phyloP scores from a whole-genome alignment of 1,140 invertebrate species.

The Whitmania pigra region DNA sequence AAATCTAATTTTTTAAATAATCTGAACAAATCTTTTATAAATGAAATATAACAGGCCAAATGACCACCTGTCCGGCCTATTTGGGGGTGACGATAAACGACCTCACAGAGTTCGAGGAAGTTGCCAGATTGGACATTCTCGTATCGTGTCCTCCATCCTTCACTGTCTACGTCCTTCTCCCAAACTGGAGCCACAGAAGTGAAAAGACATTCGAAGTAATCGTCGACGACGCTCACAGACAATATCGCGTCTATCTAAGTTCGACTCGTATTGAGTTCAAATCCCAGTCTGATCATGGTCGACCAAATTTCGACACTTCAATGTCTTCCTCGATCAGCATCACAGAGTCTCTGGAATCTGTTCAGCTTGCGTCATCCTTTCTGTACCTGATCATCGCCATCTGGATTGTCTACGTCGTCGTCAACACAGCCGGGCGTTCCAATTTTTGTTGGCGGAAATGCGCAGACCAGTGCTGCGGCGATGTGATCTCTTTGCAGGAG shows the following conservation, averaged over 20 bases:
- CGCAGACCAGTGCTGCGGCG: too few relatives aligned
- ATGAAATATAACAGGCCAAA: slow-evolving; percentile 6
- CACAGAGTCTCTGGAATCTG: not conserved
- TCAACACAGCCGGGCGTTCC: too few relatives aligned
- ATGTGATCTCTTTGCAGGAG: too few relatives aligned
- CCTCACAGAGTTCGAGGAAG: slow-evolving; percentile 19
- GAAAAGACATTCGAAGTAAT: slow-evolving; percentile 23
- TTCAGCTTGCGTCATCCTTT: not conserved
- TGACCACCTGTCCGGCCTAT: slow-evolving; percentile 21
- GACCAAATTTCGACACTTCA: too few relatives aligned
- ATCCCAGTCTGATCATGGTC: too few relatives aligned
- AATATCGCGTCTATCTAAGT: slow-evolving; percentile 20
- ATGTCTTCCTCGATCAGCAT: too few relatives aligned
- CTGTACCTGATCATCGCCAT: too few relatives aligned
- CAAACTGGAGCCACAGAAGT: slow-evolving; percentile 10
- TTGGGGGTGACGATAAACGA: slow-evolving; percentile 20
- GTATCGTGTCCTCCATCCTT: slow-evolving; percentile 22
- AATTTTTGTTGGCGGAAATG: too few relatives aligned
- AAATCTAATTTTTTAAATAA: too few relatives aligned
- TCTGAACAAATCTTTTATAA: too few relatives aligned
- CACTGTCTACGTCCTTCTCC: slow-evolving; percentile 15
- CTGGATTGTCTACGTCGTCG: too few relatives aligned
- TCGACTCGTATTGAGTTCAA: too few relatives aligned
- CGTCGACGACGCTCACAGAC: slow-evolving; percentile 12
- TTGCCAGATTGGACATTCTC: slow-evolving; percentile 17